These are phyloP conservation scores for Papilio dardanus DNA, from an alignment of 1,140 invertebrate genomes.

Conservation along the genomic window DNA sequence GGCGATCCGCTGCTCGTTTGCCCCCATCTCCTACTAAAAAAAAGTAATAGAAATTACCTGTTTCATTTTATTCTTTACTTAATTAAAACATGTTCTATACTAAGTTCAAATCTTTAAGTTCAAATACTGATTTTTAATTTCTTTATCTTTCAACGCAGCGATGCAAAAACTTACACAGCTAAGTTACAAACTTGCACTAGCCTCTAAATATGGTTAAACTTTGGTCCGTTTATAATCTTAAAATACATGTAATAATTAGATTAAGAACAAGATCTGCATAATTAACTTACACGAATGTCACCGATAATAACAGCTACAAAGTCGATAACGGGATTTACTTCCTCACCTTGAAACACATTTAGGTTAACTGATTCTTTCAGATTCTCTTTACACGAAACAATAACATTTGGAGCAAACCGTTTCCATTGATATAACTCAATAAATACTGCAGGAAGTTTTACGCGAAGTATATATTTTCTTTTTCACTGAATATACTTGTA, in stretches of 20 bases:
- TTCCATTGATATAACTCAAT: neutral
- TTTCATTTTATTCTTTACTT: too few species aligned
- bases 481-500: neutral
- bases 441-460: neutral
- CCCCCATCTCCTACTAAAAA: too few species aligned
- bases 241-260: conserved; percentile 6
- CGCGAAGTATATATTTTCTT: neutral
- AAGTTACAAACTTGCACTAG: too few species aligned
- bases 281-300: neutral
- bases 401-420: neutral
- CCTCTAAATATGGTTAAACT: too few species aligned
- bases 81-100: too few species aligned
- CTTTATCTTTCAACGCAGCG: too few species aligned
- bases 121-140: too few species aligned
- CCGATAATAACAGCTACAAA: neutral
- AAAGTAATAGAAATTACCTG: too few species aligned
- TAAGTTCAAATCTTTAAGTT: too few species aligned
- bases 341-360: neutral
- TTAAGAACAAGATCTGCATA: conserved; percentile 15
- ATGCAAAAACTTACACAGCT: too few species aligned
- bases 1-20: too few species aligned
- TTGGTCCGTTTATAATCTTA: neutral
- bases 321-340: conserved; percentile 11
- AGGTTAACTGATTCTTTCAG: neutral
- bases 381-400: conserved; percentile 9